Evolutionary conservation across 1,140 invertebrate genomes (phyloP), one percentile per base, ranked within the genome.

Genomic region (Drosophila nasuta): DNA sequence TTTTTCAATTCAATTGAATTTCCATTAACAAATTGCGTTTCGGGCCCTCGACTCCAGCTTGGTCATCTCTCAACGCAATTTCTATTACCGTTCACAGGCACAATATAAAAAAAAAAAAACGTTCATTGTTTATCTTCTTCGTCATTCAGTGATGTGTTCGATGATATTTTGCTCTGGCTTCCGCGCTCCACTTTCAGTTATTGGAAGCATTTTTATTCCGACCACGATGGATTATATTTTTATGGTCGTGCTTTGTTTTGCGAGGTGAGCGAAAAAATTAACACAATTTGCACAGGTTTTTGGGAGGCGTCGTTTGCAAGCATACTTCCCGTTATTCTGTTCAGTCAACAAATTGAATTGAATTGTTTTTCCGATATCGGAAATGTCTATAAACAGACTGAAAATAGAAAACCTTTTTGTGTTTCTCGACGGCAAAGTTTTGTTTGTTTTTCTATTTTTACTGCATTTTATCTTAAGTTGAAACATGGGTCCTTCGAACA

Each of bases 1-100:
- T 87, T 88, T 88, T 82, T 72, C 65, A 83, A 75, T 89, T 83
- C 85, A 83, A 88, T 88, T 88, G 75, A 88, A 81, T 81, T 88
- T 88, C 77, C 83, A 88, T 88, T 88, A 89, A 89, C 85, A 89
- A 88, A 88, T 88, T 89, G 83, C 62, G 63, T 46, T 60, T 35
- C 35, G 13, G 13, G 25, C n/a, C 17, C 51, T 51, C 48, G 30
- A 28, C 11, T 43, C 6, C 48, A 2, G 11, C 11, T 43, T 13
- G 13, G 30, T 25, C 48, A 3, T 25, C n/a, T 10, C 1, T 15
- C 48, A 35, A 33, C 1, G 25, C 2, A 43, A 43, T 43, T 59
- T 57, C 33, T 46, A 48, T 41, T 13, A 11, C 28, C 8, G 20
- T 3, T 20, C 20, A 25, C 48, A 11, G 10, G 15, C 41, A 25